Conservation (phyloP, 2,113 vertebrate species). For the Zosterops japonicus region DNA sequence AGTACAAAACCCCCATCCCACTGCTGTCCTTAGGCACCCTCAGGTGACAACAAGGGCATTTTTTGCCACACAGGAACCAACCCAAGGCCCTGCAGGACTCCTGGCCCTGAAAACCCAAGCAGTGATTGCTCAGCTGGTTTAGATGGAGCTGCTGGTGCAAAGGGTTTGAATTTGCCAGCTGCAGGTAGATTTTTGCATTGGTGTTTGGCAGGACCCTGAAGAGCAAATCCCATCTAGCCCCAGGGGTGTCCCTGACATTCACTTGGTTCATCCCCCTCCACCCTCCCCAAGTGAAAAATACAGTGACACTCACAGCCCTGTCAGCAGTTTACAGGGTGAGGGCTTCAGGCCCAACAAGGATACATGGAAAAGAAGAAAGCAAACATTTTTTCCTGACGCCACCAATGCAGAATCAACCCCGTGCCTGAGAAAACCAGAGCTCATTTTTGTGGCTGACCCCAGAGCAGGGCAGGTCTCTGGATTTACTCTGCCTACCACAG, state of each 20-base stretch:
- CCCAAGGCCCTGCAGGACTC: neutral
- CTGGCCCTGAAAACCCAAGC: neutral
- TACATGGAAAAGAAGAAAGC: neutral
- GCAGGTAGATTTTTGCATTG: neutral
- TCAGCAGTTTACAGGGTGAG: neutral
- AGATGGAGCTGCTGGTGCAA: neutral
- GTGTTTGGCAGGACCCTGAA: neutral
- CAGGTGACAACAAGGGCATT: neutral
- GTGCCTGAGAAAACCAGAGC: neutral
- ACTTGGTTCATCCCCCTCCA: neutral
- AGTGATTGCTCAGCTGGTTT: neutral
- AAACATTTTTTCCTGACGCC: neutral
- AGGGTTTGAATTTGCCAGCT: neutral
- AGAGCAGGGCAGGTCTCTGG: neutral
- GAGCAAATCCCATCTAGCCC: neutral
- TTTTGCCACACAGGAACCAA: neutral
- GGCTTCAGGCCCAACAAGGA: neutral
- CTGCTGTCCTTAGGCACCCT: neutral
- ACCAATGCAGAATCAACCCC: neutral
- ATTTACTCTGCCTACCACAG: neutral
- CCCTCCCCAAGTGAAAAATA: neutral
- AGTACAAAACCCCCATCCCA: neutral
- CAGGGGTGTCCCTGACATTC: neutral
- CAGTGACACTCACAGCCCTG: neutral
- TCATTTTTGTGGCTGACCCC: neutral